Evolutionary conservation across 1,140 invertebrate species (phyloP).

Genomic region (Lepidurus arcticus): DNA sequence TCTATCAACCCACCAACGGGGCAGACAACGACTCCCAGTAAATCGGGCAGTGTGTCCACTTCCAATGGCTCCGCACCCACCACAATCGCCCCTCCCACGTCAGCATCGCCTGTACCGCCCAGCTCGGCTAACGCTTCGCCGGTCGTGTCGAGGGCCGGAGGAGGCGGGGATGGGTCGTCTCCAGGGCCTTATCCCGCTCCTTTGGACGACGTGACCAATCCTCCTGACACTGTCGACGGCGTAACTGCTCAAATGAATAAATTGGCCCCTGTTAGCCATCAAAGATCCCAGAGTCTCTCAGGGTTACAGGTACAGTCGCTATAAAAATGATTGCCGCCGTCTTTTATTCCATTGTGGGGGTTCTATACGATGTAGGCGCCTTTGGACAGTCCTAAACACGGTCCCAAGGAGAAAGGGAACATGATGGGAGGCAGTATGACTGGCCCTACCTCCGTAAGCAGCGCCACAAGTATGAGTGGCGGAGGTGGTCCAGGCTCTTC

Average conservation of each 20-base stretch:
- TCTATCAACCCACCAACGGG: conserved; percentile 36
- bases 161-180: conserved; percentile 27
- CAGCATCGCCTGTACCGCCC: conserved; percentile 54
- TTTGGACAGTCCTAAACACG: conserved; percentile 58
- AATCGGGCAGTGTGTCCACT: conserved; percentile 35
- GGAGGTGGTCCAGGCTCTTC: background rate
- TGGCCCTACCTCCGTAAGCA: background rate
- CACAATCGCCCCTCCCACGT: conserved; percentile 46
- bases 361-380: conserved; percentile 41
- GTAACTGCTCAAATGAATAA: conserved; percentile 38
- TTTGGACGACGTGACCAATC: conserved; percentile 43
- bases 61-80: conserved; percentile 50
- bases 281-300: conserved; percentile 51
- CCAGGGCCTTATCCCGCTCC: conserved; percentile 40
- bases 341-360: background rate
- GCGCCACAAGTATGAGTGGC: conserved; percentile 27
- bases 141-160: conserved; percentile 58
- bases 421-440: conserved; percentile 26
- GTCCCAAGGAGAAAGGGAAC: conserved; percentile 42
- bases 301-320: conserved; percentile 46
- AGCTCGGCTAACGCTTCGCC: conserved; percentile 80
- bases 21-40: background rate
- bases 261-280: conserved; percentile 44
- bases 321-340: background rate
- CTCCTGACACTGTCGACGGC: conserved; percentile 30